Conservation (phyloP, 2,113 vertebrate species). For the Pterophyllum scalare region DNA sequence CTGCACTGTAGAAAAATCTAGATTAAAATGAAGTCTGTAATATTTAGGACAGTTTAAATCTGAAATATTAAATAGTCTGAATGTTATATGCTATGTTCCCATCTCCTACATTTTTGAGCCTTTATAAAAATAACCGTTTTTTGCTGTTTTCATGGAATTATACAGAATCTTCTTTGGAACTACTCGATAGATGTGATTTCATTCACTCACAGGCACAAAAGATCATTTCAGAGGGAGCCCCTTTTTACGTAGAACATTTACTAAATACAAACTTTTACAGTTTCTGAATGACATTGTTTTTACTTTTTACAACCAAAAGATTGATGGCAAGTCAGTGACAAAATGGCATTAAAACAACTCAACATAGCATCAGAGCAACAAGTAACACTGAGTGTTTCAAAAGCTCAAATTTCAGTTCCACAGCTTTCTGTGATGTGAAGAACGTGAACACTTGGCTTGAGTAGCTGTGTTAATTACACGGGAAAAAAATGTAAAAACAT, state of each 20-base stretch:
- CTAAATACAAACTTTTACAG: background rate
- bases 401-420: background rate
- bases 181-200: background rate
- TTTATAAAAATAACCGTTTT: slow-evolving; percentile 1
- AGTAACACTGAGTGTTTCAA: background rate
- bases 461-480: background rate
- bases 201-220: background rate
- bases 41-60: background rate
- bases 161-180: background rate
- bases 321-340: background rate
- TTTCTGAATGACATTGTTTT: background rate
- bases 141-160: background rate
- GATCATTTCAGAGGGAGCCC: background rate
- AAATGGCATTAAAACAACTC: background rate
- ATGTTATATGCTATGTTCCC: background rate
- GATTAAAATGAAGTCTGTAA: background rate
- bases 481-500: background rate
- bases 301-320: background rate
- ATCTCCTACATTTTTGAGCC: background rate
- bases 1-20: background rate
- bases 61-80: background rate
- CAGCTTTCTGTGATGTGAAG: background rate
- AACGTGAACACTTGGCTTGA: background rate
- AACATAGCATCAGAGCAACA: background rate
- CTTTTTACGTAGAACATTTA: background rate